Conservation (phyloP, 2,797 vertebrate genomes). For the Morus bassanus region DNA sequence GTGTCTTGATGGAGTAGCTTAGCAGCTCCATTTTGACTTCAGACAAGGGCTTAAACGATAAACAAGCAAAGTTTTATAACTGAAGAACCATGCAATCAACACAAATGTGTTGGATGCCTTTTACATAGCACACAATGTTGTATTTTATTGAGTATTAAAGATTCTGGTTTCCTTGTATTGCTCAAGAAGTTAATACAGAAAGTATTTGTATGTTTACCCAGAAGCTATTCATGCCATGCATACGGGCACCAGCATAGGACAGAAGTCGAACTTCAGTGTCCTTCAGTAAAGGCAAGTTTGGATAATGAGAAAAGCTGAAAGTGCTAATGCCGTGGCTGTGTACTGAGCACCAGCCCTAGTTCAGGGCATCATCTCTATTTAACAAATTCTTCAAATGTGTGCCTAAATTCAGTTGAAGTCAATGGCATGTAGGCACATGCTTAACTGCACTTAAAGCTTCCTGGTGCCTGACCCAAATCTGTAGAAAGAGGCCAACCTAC, state of each 20-base stretch:
- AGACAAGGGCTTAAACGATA: not conserved
- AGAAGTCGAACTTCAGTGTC: not conserved
- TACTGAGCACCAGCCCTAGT: not conserved
- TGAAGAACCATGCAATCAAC: not conserved
- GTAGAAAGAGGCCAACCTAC: not conserved
- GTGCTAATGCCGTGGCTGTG: fast-evolving
- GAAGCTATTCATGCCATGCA: not conserved
- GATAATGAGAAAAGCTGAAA: not conserved
- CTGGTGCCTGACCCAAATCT: not conserved
- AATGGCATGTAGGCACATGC: fast-evolving
- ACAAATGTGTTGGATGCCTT: not conserved
- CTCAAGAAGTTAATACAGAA: not conserved
- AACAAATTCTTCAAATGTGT: not conserved
- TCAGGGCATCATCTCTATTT: not conserved
- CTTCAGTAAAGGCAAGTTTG: not conserved
- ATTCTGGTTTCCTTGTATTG: not conserved
- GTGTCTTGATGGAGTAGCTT: not conserved
- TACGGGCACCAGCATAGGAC: not conserved
- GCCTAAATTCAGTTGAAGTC: not conserved
- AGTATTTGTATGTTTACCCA: not conserved
- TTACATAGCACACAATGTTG: not conserved
- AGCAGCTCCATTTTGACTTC: not conserved
- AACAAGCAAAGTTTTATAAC: not conserved
- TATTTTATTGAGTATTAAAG: not conserved
- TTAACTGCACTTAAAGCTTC: not conserved